Percentiles rank a stretch among this genome's conserved stretches.
Evolutionary conservation across 2,888 invertebrate genomes (phyloP).

Genomic region (Odontomyia ornata): DNA sequence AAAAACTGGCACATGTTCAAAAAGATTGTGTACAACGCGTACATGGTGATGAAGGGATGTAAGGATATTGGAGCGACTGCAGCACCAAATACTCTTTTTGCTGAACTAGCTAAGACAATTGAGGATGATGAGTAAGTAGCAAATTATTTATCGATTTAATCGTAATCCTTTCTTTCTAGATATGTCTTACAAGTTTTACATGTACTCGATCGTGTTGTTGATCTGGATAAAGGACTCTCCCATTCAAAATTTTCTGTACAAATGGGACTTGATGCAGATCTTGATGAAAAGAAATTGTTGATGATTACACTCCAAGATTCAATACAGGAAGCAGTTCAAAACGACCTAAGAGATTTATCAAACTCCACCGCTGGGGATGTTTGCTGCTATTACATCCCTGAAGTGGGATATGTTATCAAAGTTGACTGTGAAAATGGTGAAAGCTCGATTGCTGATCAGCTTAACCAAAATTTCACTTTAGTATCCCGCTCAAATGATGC

Average conservation of each 20-base stretch:
- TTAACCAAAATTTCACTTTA: constrained; percentile 45
- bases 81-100: constrained; percentile 36
- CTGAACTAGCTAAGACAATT: constrained; percentile 40
- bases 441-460: background rate
- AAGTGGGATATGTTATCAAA: constrained; percentile 52
- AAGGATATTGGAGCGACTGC: constrained; percentile 39
- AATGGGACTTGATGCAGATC: constrained; percentile 47
- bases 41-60: constrained; percentile 45
- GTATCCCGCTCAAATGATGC: constrained; percentile 57
- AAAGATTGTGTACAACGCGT: constrained; percentile 46
- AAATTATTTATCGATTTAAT: background rate
- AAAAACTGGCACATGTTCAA: constrained; percentile 50
- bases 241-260: constrained; percentile 50
- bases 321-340: constrained; percentile 33
- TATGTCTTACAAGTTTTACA: constrained; percentile 43
- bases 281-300: constrained; percentile 49
- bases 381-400: constrained; percentile 50
- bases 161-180: constrained; percentile 6
- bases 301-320: constrained; percentile 43
- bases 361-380: constrained; percentile 34
- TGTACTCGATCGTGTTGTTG: constrained; percentile 50
- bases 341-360: constrained; percentile 33
- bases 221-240: constrained; percentile 47
- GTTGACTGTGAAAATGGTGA: background rate
- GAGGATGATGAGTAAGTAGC: constrained; percentile 23